A percentile compares a stretch with the other conserved stretches of the same genome.
Conservation (phyloP, 2,888 invertebrate genomes). For the Mythimna loreyi region DNA sequence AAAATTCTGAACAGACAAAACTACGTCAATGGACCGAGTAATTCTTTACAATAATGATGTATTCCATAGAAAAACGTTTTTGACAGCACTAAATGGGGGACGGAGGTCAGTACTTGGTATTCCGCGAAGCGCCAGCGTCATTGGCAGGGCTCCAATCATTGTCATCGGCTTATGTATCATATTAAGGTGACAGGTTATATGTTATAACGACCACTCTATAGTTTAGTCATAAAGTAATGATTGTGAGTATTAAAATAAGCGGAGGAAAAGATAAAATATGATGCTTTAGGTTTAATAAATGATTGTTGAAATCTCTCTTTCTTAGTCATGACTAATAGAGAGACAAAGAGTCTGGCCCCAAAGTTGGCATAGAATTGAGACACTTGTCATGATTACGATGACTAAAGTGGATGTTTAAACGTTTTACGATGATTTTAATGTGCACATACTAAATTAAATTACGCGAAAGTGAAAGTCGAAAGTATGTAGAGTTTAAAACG, state of each 20-base stretch:
- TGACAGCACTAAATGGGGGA: conserved; percentile 62
- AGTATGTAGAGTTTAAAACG: neutral
- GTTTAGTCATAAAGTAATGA: conserved; percentile 61
- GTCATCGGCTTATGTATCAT: conserved; percentile 58
- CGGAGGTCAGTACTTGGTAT: conserved; percentile 57
- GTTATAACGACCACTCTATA: conserved; percentile 35
- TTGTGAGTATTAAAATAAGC: conserved; percentile 44
- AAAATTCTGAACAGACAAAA: conserved; percentile 15
- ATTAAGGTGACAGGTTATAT: conserved; percentile 57
- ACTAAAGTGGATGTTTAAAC: neutral
- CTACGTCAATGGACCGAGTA: conserved; percentile 59
- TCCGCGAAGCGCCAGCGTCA: conserved; percentile 72
- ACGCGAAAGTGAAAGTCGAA: conserved; percentile 31
- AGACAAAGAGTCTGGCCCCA: conserved; percentile 28
- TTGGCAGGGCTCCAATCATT: conserved; percentile 78
- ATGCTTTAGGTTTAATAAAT: conserved; percentile 16
- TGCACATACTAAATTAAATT: conserved; percentile 8
- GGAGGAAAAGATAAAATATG: conserved; percentile 19
- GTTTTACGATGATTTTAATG: neutral
- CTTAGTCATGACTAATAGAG: conserved; percentile 16
- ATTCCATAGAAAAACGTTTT: conserved; percentile 64
- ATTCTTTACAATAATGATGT: conserved; percentile 56
- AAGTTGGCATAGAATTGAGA: conserved; percentile 26
- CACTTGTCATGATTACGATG: conserved; percentile 1
- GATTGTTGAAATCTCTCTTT: conserved; percentile 13